Evolutionary conservation across 2,888 invertebrate species (phyloP).

Genomic region (Drosophila kanekoi): DNA sequence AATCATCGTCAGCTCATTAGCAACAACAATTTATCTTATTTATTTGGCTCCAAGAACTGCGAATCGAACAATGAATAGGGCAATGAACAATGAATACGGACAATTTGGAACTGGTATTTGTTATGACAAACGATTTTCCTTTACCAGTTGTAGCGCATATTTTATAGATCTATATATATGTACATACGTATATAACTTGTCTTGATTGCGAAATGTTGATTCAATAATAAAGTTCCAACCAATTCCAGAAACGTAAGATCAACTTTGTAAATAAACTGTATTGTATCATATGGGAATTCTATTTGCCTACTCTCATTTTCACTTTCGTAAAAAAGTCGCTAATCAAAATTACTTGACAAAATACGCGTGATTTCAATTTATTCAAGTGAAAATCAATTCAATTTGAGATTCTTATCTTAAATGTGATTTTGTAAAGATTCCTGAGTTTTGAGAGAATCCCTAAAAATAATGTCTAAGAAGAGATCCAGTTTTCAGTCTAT

Average conservation of each 20-base stretch:
- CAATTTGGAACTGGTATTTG: conserved; percentile 31
- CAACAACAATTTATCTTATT: conserved; percentile 8
- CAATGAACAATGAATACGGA: conserved; percentile 30
- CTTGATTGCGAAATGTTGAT: no score
- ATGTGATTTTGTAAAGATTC: neutral
- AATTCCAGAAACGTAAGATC: no score
- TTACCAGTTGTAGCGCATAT: neutral
- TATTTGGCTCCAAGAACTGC: conserved; percentile 14
- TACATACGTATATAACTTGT: no score
- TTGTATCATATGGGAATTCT: no score
- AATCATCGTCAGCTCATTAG: conserved; percentile 47
- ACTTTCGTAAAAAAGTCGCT: conserved; percentile 4
- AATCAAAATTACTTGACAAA: conserved; percentile 34
- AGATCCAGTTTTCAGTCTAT: neutral
- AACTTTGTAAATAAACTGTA: no score
- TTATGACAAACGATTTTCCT: neutral
- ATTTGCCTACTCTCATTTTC: no score
- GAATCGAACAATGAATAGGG: conserved; percentile 30
- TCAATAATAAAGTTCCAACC: no score
- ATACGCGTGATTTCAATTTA: conserved; percentile 18
- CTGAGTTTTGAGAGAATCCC: neutral
- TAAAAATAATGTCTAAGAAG: no score
- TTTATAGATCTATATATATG: neutral
- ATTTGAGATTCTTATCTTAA: no score
- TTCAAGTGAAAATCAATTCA: conserved; percentile 10